Conservation (phyloP, 2,113 vertebrate genomes). For the Ariopsis seemanni region DNA sequence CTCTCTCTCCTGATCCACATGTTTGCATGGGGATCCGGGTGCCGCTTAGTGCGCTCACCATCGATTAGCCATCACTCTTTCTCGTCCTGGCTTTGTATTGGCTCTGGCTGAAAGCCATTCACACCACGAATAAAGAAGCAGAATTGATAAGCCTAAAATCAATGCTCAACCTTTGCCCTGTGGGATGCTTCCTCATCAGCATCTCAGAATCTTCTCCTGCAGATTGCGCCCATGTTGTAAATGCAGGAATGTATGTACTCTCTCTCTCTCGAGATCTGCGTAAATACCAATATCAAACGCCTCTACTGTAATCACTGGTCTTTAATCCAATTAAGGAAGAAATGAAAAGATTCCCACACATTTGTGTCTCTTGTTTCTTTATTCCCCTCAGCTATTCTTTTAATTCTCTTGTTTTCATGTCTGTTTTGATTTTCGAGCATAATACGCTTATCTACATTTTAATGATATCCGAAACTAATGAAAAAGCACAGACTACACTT, state of each 20-base stretch:
- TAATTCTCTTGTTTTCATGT: background rate
- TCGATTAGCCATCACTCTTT: slow-evolving; percentile 51
- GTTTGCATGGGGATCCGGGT: slow-evolving; percentile 29
- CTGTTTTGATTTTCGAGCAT: background rate
- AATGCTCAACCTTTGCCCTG: slow-evolving; percentile 40
- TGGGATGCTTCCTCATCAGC: slow-evolving; percentile 28
- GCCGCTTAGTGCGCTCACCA: slow-evolving; percentile 33
- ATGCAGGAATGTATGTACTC: background rate
- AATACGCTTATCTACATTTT: slow-evolving; percentile 26
- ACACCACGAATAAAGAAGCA: slow-evolving; percentile 27
- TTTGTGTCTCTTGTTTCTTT: background rate
- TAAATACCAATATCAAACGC: background rate
- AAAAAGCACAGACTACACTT: slow-evolving; percentile 11
- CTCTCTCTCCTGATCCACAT: slow-evolving; percentile 13
- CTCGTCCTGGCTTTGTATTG: slow-evolving; percentile 29
- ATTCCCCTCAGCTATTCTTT: background rate
- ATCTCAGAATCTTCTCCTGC: background rate
- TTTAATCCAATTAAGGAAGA: background rate
- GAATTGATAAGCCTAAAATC: slow-evolving; percentile 48
- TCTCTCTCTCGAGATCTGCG: background rate
- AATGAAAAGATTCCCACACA: slow-evolving; percentile 12
- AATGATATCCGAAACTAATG: slow-evolving; percentile 31
- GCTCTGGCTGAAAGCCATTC: slow-evolving; percentile 19
- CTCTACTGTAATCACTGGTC: slow-evolving; percentile 1
- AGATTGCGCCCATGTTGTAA: background rate